Conservation (phyloP, 2,797 vertebrate genomes). For the Chelmon rostratus region DNA sequence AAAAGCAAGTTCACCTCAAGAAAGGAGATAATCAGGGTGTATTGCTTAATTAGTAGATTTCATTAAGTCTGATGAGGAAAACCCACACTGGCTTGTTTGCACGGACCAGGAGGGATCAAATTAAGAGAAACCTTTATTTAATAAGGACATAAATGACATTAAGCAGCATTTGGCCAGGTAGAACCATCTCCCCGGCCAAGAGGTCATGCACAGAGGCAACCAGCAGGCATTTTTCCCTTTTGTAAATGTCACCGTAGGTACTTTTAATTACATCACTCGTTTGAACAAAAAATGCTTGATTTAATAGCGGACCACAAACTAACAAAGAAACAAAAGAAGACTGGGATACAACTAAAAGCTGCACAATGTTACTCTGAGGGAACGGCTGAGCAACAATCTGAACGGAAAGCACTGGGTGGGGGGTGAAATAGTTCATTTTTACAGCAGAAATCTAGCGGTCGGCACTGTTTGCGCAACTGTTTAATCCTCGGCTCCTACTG, state of each 20-base stretch:
- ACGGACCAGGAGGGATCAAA: conserved; percentile 54
- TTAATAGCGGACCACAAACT: conserved; percentile 64
- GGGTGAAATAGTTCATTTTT: conserved; percentile 36
- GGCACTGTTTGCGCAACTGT: conserved; percentile 19
- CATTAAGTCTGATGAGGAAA: conserved; percentile 67
- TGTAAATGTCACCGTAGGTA: conserved; percentile 69
- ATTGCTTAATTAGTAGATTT: conserved; percentile 84
- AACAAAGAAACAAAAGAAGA: conserved; percentile 9
- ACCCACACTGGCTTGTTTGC: conserved; percentile 46
- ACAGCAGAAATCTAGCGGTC: conserved; percentile 66
- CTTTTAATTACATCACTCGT: conserved; percentile 68
- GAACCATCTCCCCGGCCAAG: conserved; percentile 68
- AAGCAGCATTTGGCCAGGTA: conserved; percentile 83
- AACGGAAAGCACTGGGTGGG: conserved; percentile 36
- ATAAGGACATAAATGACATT: conserved; percentile 75
- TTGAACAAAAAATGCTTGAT: conserved; percentile 69
- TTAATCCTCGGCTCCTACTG: conserved; percentile 32
- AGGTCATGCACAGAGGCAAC: conserved; percentile 86
- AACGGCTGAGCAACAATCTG: conserved; percentile 40
- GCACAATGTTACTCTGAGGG: conserved; percentile 55
- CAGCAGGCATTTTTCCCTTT: conserved; percentile 85
- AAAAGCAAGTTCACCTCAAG: conserved; percentile 68
- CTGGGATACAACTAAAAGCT: conserved; percentile 55
- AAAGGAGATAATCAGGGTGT: conserved; percentile 71
- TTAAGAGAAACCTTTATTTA: conserved; percentile 54